These are phyloP conservation scores for Oreohelix idahoensis DNA, from an alignment of 1,140 invertebrate genomes.

Conservation along the genomic window DNA sequence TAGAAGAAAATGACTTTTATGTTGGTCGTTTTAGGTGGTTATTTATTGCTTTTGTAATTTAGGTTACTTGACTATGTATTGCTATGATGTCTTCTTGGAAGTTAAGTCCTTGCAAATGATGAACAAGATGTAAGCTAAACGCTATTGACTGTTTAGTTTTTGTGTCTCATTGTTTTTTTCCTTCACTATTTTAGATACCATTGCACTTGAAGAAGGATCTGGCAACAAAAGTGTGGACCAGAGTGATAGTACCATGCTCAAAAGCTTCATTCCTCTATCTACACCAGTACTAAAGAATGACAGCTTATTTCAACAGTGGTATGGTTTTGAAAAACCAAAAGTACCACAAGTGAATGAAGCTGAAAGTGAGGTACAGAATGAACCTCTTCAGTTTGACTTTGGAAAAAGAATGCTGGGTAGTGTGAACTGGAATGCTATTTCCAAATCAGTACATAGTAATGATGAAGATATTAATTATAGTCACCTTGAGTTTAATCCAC, in stretches of 20 bases:
- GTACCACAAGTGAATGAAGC: slow-evolving; percentile 2
- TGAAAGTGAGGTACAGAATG: slow-evolving; percentile 44
- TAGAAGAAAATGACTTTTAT: too few species aligned
- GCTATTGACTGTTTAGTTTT: too few species aligned
- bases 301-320: slow-evolving; percentile 3
- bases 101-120: too few species aligned
- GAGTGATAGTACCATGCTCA: not conserved
- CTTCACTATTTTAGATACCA: not conserved
- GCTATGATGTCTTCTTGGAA: too few species aligned
- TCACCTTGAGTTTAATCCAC: not conserved
- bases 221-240: not conserved
- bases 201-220: not conserved
- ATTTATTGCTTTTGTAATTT: too few species aligned
- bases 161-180: too few species aligned
- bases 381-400: slow-evolving; percentile 46
- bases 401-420: not conserved
- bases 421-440: not conserved
- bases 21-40: too few species aligned
- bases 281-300: slow-evolving; percentile 50
- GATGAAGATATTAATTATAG: not conserved
- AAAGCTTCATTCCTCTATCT: slow-evolving; percentile 44
- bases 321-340: slow-evolving; percentile 40
- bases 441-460: not conserved
- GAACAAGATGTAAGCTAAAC: too few species aligned
- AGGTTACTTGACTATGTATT: too few species aligned